Percentiles rank a stretch among this genome's conserved stretches.
phyloP scores from a whole-genome alignment of 1,140 invertebrate species.

The Chelonus insularis region DNA sequence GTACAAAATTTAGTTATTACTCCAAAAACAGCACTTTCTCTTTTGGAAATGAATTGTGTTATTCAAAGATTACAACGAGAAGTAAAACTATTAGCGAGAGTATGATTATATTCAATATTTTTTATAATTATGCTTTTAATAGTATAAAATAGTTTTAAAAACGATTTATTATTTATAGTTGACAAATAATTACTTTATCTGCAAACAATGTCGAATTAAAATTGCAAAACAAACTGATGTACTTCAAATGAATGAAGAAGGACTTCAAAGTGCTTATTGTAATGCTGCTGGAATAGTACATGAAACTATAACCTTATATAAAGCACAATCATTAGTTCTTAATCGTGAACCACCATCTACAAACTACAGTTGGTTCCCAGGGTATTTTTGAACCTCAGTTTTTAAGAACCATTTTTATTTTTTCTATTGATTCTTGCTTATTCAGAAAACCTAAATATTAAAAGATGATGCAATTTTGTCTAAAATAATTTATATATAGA shows the following conservation, averaged over 20 bases:
- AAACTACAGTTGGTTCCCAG: constrained; percentile 84
- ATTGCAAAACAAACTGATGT: constrained; percentile 73
- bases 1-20: constrained; percentile 73
- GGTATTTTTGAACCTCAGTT: constrained; percentile 67
- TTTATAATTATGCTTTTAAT: too few relatives aligned
- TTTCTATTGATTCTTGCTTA: too few relatives aligned
- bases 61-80: constrained; percentile 71
- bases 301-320: constrained; percentile 77
- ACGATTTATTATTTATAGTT: constrained; percentile 59
- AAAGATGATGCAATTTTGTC: too few relatives aligned
- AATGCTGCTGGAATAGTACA: constrained; percentile 80
- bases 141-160: too few relatives aligned
- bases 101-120: too few relatives aligned
- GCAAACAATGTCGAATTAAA: constrained; percentile 64
- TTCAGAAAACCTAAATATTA: too few relatives aligned
- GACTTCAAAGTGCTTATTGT: constrained; percentile 79
- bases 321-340: constrained; percentile 65
- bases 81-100: too few relatives aligned
- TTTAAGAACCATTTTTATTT: too few relatives aligned
- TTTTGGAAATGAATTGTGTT: constrained; percentile 69
- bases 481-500: too few relatives aligned
- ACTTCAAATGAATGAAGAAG: constrained; percentile 82
- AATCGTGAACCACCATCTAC: constrained; percentile 64
- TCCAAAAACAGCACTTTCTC: constrained; percentile 63
- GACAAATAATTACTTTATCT: constrained; percentile 65